Base-by-base conservation (phyloP, 2,797 vertebrate species). In the Oreonectes daqikongensis region DNA sequence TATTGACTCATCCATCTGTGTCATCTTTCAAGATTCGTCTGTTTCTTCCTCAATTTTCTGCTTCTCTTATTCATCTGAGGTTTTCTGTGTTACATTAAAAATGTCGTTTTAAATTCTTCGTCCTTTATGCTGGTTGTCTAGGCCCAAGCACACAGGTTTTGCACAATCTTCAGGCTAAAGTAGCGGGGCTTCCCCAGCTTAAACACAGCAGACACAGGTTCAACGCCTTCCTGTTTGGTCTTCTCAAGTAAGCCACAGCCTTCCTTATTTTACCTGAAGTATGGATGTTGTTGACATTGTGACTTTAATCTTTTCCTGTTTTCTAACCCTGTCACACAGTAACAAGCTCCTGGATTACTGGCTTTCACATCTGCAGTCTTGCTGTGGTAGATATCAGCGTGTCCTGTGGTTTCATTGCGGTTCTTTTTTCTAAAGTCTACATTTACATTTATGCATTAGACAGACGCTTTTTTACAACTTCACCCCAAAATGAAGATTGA, bases 181-280 rank as follows among this genome's bases (percentile, higher is more conserved):
- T 98, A 57, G 92, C 91, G 0, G 90, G 92, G 28, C 89, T 98
- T 78, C 87, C 93, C 0, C 95, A 96, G 1, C 94, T 99, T 32
- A 90, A 84, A 80, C 95, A 92, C 88, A 89, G 87, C 88, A 93
- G 93, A 14, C 95, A 97, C 84, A 92, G 94, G 68, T 98, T 99
- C 87, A 97, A 98, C 0, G 94, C 96, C 42, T 99, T 98, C 61
- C 90, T 99, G 77, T 90, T 98, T 0, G 97, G 97, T 73, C 94
- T 99, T 55, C 85, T 99, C 79, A 99, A 99, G 97, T 99, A 91
- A 95, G 95, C 85, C 15, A 24, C 59, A 26, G 9, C 63, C 11
- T 32, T n/a, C 20, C 15, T 67, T 11, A 4, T 4, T 14, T 22
- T 1, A 15, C 24, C 14, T 63, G 5, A 35, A 38, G 2, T 28